A percentile compares a stretch with the other conserved stretches of the same genome.
These are phyloP conservation scores for Nymphalis c-album DNA, from an alignment of 2,888 invertebrate species.

Conservation along the genomic window DNA sequence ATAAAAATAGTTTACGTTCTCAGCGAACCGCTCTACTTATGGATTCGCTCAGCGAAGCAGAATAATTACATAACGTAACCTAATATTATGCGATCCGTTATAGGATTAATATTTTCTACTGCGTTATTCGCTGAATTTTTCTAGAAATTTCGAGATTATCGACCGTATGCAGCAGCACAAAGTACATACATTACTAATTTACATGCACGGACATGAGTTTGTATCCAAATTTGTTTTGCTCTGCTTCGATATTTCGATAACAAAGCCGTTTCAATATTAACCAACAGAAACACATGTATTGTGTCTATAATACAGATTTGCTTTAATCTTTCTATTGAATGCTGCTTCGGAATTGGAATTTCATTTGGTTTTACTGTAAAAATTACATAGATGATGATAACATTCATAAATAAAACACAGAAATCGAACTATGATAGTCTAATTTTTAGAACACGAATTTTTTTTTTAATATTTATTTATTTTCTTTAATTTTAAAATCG, in stretches of 20 bases:
- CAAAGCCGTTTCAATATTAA: background rate
- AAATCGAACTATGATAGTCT: no score
- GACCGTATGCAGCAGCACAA: background rate
- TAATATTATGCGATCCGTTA: constrained; percentile 11
- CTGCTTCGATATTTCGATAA: background rate
- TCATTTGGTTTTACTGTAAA: no score
- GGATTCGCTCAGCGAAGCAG: constrained; percentile 20
- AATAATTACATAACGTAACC: constrained; percentile 24
- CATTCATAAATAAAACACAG: no score
- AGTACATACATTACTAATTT: constrained; percentile 6
- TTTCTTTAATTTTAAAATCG: no score
- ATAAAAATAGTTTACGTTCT: constrained; percentile 4
- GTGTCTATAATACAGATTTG: no score
- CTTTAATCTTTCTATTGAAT: no score
- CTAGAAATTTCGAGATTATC: constrained; percentile 2
- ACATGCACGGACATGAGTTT: constrained; percentile 1
- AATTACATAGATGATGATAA: no score
- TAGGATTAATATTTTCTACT: constrained; percentile 8
- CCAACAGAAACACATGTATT: background rate
- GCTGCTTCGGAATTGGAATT: no score
- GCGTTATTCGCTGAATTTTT: background rate
- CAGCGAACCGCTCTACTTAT: constrained; percentile 2
- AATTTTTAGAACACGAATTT: no score
- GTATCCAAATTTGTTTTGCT: constrained; percentile 4
- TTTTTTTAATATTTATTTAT: no score